Evolutionary conservation across 2,797 vertebrate species (phyloP).

Genomic region (Acipenser ruthenus): DNA sequence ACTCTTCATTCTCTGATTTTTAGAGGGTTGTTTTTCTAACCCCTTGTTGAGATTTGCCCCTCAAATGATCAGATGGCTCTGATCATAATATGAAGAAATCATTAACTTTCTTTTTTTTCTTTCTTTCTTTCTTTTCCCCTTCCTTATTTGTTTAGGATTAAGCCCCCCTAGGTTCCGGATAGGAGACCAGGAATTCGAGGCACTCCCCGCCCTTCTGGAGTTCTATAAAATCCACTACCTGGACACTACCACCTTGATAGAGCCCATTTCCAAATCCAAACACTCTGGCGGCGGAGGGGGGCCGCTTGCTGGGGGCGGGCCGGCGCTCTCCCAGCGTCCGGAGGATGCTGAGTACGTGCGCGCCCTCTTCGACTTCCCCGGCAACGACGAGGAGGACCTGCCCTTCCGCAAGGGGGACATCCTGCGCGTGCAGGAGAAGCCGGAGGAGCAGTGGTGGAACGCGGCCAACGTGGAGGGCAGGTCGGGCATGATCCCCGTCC

Average conservation of each 20-base stretch:
- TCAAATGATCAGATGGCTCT: too few relatives aligned
- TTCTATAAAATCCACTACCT: constrained; percentile 99
- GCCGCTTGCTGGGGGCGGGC: constrained; percentile 28
- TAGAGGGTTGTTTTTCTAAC: too few relatives aligned
- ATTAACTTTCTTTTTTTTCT: constrained; percentile 6
- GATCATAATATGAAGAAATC: too few relatives aligned
- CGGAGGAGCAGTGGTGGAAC: constrained; percentile 99
- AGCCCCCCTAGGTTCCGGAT: constrained; percentile 81
- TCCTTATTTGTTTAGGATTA: constrained; percentile 54
- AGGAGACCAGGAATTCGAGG: constrained; percentile 95
- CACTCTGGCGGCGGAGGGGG: constrained; percentile 48
- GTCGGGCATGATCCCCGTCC: constrained; percentile 95
- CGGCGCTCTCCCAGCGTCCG: constrained; percentile 67
- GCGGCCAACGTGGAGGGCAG: constrained; percentile 88
- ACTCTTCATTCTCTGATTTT: too few relatives aligned
- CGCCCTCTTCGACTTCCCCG: constrained; percentile 95
- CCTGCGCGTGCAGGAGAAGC: constrained; percentile 88
- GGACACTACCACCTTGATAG: constrained; percentile 98
- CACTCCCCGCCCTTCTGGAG: constrained; percentile 88
- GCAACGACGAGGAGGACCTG: constrained; percentile 96
- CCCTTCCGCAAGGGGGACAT: constrained; percentile 95
- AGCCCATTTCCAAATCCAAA: constrained; percentile 85
- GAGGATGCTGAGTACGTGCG: constrained; percentile 85
- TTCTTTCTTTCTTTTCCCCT: background rate
- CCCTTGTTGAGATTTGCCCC: too few relatives aligned